These are phyloP conservation scores for Drosophila planitibia DNA, from an alignment of 2,888 invertebrate species.

Conservation along the genomic window DNA sequence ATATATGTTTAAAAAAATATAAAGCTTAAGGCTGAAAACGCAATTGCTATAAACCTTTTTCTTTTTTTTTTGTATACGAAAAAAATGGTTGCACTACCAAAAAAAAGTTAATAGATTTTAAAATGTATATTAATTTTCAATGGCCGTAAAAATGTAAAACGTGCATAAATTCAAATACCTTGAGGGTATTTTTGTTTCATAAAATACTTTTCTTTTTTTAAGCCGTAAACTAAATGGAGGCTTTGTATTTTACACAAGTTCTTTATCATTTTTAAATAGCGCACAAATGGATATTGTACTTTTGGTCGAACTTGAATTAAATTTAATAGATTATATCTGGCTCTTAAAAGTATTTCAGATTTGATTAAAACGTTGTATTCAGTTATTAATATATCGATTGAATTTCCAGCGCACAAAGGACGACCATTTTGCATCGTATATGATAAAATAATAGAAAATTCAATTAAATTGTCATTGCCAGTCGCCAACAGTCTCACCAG, in stretches of 20 bases:
- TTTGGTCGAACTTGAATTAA: background rate
- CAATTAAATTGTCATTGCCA: slow-evolving; percentile 41
- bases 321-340: background rate
- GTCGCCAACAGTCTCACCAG: background rate
- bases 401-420: background rate
- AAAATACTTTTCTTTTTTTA: background rate
- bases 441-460: slow-evolving; percentile 14
- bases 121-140: background rate
- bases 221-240: background rate
- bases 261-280: background rate
- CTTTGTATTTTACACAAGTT: background rate
- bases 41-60: background rate
- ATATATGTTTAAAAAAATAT: background rate
- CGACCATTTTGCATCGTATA: background rate
- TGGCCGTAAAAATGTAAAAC: background rate
- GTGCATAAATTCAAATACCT: background rate
- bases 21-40: background rate
- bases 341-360: background rate
- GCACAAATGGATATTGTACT: background rate
- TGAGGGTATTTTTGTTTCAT: background rate
- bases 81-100: background rate
- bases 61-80: background rate
- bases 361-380: background rate
- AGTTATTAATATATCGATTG: background rate
- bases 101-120: background rate